These are phyloP conservation scores for Atta texana DNA, from an alignment of 1,140 invertebrate species.

Conservation along the genomic window DNA sequence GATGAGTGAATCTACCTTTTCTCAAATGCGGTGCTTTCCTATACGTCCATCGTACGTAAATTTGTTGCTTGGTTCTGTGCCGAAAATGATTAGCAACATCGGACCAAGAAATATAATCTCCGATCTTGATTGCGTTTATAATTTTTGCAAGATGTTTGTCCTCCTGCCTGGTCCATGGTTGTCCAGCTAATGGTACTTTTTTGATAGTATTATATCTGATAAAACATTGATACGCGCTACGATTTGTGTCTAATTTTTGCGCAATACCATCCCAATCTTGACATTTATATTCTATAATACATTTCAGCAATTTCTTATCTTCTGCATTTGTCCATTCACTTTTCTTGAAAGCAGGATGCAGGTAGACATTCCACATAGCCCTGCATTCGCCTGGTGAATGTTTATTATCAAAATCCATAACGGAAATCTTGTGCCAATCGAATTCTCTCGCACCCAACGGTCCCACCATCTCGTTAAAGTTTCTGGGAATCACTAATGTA, in stretches of 20 bases:
- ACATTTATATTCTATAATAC: constrained; percentile 84
- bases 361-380: constrained; percentile 89
- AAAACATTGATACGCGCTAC: constrained; percentile 90
- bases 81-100: constrained; percentile 88
- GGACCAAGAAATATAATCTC: constrained; percentile 89
- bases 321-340: constrained; percentile 88
- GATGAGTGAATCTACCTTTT: constrained; percentile 88
- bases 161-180: constrained; percentile 88
- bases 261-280: constrained; percentile 90
- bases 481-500: constrained; percentile 60
- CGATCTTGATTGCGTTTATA: constrained; percentile 87
- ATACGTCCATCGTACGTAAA: constrained; percentile 87
- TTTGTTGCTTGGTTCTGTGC: constrained; percentile 88
- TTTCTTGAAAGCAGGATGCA: constrained; percentile 90
- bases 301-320: constrained; percentile 85
- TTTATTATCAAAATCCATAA: constrained; percentile 82
- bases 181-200: constrained; percentile 72
- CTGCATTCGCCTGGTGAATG: constrained; percentile 87
- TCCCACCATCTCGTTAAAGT: constrained; percentile 76
- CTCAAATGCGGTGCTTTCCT: constrained; percentile 83
- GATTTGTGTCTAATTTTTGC: constrained; percentile 85
- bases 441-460: constrained; percentile 78
- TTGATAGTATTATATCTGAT: constrained; percentile 87
- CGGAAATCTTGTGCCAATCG: constrained; percentile 86
- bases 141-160: constrained; percentile 87